Conservation (phyloP, 2,113 vertebrate species). For the Lathamus discolor region DNA sequence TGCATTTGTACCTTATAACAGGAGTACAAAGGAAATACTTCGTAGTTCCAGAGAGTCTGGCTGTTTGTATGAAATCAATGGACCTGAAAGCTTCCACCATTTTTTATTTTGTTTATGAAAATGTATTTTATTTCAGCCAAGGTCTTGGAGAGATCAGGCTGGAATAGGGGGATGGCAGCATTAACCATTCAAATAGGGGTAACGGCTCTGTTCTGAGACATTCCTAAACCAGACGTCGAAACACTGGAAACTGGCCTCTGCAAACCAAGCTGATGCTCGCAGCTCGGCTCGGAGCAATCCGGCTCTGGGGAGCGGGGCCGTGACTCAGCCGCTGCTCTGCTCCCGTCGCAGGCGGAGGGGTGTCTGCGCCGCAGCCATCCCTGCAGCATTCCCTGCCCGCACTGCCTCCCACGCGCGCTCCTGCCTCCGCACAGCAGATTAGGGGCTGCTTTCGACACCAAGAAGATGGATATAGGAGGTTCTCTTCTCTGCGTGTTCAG, state of each 20-base stretch:
- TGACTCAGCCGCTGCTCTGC: conserved; percentile 28
- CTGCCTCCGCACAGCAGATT: neutral
- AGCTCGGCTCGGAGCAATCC: neutral
- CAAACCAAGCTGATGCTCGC: neutral
- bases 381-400: neutral
- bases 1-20: fast-evolving
- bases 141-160: neutral
- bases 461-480: neutral
- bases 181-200: neutral
- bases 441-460: neutral
- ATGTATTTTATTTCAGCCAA: neutral
- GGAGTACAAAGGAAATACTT: neutral
- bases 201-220: neutral
- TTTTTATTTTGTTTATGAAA: neutral
- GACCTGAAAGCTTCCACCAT: fast-evolving
- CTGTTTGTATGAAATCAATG: neutral
- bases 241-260: neutral
- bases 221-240: fast-evolving
- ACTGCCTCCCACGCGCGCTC: neutral
- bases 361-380: neutral
- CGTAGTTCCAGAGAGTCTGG: neutral
- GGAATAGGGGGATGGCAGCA: too few relatives aligned
- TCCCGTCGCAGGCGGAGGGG: neutral
- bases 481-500: neutral
- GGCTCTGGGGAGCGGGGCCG: neutral